Evolutionary conservation across 2,888 invertebrate genomes (phyloP), one percentile per base, ranked within the genome.

Genomic region (Caenorhabditis wallacei): DNA sequence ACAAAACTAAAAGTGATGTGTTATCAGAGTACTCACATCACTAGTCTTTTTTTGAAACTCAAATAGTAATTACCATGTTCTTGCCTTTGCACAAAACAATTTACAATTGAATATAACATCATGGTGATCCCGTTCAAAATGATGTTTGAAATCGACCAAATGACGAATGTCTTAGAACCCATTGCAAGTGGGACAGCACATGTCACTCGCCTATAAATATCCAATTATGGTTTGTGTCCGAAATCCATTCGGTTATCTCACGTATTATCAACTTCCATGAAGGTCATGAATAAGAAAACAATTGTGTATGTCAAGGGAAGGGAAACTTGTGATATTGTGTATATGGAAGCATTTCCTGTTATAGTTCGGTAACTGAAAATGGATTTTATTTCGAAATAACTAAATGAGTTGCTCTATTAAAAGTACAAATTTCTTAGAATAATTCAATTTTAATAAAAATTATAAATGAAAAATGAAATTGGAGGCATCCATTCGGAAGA

Each of bases 111-210:
- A 51, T 75, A 75, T 46, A 75, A 18, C 30, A 57, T 30, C 18
- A 66, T 48, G 13, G 57, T 75, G 51, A 75, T 20, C 18, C 18
- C 48, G 20, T 66, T 75, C 18, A 75, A 20, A 8, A 57, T 16
- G 10, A 76, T 59, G 22, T 76, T 76, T 5, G 68, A 43, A 0
- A 61, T 30, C 2, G 76, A 69, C 68, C 68, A 76, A 40, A 53
- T 53, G 11, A 59, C 43, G 37, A 76, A 76, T n/a, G 76, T 66
- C 26, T 76, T 37, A n/a, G 51, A 43, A 18, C 75, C 75, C 75
- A 75, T 75, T 1, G 75, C 76, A 0, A 68, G 13, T 16, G 76
- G 76, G 18, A 76, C 53, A 11, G 76, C 48, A 51, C 76, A 76
- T 48, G 68, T 68, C 37, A 76, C 68, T 35, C 26, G 53, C 3